These are phyloP conservation scores for Tragopan temminckii DNA, from an alignment of 2,797 vertebrate species.

Conservation along the genomic window DNA sequence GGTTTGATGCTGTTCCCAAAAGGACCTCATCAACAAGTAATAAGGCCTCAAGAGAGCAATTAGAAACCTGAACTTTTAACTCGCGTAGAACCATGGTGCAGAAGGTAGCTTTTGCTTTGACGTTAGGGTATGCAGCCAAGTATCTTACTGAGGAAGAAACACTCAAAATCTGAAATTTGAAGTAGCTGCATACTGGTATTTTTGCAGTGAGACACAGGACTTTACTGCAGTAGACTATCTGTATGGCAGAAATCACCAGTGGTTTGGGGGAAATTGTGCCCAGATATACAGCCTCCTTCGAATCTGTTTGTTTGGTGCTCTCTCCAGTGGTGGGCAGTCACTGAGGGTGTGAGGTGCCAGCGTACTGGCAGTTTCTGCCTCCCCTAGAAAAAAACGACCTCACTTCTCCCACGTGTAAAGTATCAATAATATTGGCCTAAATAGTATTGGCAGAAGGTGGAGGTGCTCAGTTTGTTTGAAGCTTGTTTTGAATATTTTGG, in stretches of 20 bases:
- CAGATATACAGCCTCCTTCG: background rate
- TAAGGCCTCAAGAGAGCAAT: slow-evolving; percentile 93
- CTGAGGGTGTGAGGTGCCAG: background rate
- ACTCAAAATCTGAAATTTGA: background rate
- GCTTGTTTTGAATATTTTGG: slow-evolving; percentile 39
- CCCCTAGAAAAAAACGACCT: background rate
- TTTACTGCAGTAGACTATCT: background rate
- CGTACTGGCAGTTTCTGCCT: background rate
- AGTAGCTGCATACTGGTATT: background rate
- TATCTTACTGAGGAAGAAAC: background rate
- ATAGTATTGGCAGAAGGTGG: background rate
- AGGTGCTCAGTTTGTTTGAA: background rate
- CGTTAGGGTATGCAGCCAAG: background rate
- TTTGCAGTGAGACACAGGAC: background rate
- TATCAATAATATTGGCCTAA: background rate
- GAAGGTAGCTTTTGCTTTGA: background rate
- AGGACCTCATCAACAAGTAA: slow-evolving; percentile 95
- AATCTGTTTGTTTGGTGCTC: background rate
- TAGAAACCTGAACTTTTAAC: slow-evolving; percentile 90
- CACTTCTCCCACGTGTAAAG: background rate
- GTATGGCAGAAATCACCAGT: background rate
- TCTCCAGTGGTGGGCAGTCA: background rate
- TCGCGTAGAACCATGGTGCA: slow-evolving; percentile 82
- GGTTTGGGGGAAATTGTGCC: background rate
- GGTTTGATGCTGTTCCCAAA: slow-evolving; percentile 91